A percentile compares a stretch with the other conserved stretches of the same genome.
Evolutionary conservation across 2,797 vertebrate genomes (phyloP).

Genomic region (Cynodonichthys magdalenae): DNA sequence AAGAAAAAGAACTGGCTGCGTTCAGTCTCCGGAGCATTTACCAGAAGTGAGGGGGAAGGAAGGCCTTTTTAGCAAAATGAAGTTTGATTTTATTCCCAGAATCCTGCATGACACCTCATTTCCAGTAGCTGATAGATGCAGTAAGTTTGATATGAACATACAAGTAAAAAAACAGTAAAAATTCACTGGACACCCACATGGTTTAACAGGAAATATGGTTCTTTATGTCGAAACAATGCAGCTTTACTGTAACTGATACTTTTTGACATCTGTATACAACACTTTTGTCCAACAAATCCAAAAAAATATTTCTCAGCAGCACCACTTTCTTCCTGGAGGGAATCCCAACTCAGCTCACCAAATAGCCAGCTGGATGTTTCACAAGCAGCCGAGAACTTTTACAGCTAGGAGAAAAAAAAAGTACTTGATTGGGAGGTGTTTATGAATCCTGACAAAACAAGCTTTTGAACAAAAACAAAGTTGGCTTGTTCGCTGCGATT

Average conservation of each 20-base stretch:
- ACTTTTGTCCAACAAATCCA: slow-evolving; percentile 15
- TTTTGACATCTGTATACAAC: slow-evolving; percentile 10
- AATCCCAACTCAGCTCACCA: slow-evolving; percentile 8
- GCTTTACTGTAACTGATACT: slow-evolving; percentile 12
- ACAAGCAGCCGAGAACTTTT: slow-evolving; percentile 1
- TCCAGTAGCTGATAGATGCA: slow-evolving; percentile 29
- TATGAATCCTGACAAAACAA: slow-evolving; percentile 12
- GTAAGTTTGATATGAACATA: slow-evolving; percentile 4
- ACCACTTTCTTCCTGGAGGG: slow-evolving; percentile 12
- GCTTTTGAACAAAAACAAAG: slow-evolving; percentile 27
- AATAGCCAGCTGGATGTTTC: slow-evolving; percentile 17
- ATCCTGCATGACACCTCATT: slow-evolving; percentile 16
- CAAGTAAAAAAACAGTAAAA: not conserved
- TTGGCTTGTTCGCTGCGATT: slow-evolving; percentile 11
- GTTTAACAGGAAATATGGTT: not conserved
- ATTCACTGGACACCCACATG: slow-evolving; percentile 9
- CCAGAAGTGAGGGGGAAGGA: slow-evolving; percentile 53
- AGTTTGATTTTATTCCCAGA: slow-evolving; percentile 67
- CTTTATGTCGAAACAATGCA: not conserved
- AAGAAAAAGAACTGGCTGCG: slow-evolving; percentile 17
- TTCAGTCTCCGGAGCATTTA: slow-evolving; percentile 35
- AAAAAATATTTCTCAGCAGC: slow-evolving; percentile 10
- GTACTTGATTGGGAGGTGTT: slow-evolving; percentile 22
- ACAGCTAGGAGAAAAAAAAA: slow-evolving; percentile 12
- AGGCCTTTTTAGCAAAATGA: slow-evolving; percentile 48